A percentile compares a stretch with the other conserved stretches of the same genome.
Conservation (phyloP, 2,888 invertebrate species). For the Patella caerulea region DNA sequence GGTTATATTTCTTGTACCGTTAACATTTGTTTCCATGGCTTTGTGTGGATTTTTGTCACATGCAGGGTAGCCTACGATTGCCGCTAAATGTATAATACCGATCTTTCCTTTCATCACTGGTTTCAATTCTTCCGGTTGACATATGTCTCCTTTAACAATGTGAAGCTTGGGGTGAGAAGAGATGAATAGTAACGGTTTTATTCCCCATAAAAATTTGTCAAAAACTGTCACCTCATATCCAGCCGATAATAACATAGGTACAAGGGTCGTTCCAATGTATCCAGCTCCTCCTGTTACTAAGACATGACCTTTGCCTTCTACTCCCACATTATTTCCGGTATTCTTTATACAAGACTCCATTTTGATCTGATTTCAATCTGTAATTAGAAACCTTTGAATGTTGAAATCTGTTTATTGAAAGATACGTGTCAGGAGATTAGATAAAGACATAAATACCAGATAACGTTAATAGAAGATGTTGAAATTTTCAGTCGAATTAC, state of each 20-base stretch:
- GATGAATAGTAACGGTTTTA: constrained; percentile 59
- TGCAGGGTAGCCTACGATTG: constrained; percentile 71
- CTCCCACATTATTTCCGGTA: too few species aligned
- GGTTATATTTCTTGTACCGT: constrained; percentile 62
- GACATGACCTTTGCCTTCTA: constrained; percentile 38
- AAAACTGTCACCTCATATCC: constrained; percentile 69
- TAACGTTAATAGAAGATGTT: too few species aligned
- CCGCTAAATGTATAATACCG: constrained; percentile 69
- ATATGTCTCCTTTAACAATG: constrained; percentile 61
- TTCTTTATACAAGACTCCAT: too few species aligned
- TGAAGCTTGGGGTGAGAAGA: constrained; percentile 51
- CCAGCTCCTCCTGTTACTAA: constrained; percentile 70
- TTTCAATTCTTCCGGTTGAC: constrained; percentile 53
- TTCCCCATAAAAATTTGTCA: constrained; percentile 67
- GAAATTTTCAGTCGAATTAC: too few species aligned
- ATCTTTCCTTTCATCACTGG: constrained; percentile 52
- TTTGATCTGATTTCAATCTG: too few species aligned
- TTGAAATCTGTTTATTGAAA: too few species aligned
- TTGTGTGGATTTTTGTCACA: constrained; percentile 66
- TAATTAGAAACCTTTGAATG: too few species aligned
- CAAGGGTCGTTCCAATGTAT: constrained; percentile 69
- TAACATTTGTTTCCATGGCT: constrained; percentile 64
- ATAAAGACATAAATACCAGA: too few species aligned
- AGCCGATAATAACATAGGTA: constrained; percentile 65
- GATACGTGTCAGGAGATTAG: too few species aligned